phyloP scores from a whole-genome alignment of 2,797 vertebrate genomes.

The Varecia variegata region DNA sequence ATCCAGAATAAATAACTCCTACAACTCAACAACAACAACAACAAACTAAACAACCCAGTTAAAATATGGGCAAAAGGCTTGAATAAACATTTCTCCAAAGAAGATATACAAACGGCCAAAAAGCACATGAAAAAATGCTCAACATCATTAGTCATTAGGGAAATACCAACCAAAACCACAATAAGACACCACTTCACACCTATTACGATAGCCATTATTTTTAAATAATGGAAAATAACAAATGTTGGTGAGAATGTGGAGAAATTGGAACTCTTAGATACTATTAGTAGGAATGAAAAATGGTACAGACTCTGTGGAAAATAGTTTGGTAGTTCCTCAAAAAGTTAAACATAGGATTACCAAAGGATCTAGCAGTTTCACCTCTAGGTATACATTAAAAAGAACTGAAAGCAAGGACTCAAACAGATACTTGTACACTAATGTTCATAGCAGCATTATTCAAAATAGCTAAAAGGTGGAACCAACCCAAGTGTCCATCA shows the following conservation, averaged over 20 bases:
- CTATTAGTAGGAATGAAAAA: neutral
- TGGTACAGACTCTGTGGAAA: neutral
- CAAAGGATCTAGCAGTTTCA: neutral
- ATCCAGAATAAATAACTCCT: neutral
- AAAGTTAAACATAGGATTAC: neutral
- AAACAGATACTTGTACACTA: neutral
- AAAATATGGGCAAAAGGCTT: neutral
- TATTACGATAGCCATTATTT: neutral
- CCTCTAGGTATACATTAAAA: neutral
- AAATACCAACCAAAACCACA: neutral
- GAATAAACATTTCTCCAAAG: neutral
- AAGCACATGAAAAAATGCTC: neutral
- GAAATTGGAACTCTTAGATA: neutral
- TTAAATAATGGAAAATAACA: neutral
- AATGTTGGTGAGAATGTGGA: neutral
- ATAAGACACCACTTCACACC: neutral
- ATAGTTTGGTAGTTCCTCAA: neutral
- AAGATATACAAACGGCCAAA: neutral
- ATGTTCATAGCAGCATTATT: neutral
- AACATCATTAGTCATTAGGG: neutral
- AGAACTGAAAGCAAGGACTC: neutral
- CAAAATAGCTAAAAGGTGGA: too few relatives aligned
- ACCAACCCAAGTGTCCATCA: neutral
- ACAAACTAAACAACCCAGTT: neutral
- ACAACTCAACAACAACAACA: neutral